Percentiles rank a stretch among this genome's conserved stretches.
These are phyloP conservation scores for Glandiceps talaboti DNA, from an alignment of 53 echinoderm and acorn worm genomes.

Conservation along the genomic window DNA sequence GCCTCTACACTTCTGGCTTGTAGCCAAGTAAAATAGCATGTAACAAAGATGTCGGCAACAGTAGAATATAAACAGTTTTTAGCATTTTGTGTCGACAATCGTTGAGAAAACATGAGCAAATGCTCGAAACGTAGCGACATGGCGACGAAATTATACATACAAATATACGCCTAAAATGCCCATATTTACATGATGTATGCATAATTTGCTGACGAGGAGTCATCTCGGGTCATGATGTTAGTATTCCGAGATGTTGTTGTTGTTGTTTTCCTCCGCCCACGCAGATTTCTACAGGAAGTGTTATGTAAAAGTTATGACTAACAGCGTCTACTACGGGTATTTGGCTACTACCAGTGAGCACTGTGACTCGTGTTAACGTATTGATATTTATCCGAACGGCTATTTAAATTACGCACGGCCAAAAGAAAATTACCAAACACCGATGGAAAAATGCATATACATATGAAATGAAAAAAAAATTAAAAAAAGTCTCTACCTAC, in stretches of 20 bases:
- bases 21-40: neutral
- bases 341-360: neutral
- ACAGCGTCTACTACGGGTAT: neutral
- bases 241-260: neutral
- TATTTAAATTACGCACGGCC: neutral
- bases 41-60: neutral
- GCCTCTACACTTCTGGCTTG: neutral
- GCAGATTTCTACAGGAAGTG: neutral
- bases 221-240: neutral
- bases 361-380: neutral
- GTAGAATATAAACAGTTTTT: neutral
- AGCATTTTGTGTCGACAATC: neutral
- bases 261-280: neutral
- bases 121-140: neutral
- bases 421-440: neutral
- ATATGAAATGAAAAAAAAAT: neutral
- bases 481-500: neutral
- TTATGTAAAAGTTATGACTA: neutral
- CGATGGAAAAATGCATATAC: neutral
- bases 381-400: neutral
- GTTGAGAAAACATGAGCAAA: neutral
- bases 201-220: neutral
- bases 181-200: neutral
- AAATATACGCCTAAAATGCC: neutral
- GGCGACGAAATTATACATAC: neutral